Evolutionary conservation across 2,888 invertebrate genomes (phyloP).

Genomic region (Mactromeris polynyma): DNA sequence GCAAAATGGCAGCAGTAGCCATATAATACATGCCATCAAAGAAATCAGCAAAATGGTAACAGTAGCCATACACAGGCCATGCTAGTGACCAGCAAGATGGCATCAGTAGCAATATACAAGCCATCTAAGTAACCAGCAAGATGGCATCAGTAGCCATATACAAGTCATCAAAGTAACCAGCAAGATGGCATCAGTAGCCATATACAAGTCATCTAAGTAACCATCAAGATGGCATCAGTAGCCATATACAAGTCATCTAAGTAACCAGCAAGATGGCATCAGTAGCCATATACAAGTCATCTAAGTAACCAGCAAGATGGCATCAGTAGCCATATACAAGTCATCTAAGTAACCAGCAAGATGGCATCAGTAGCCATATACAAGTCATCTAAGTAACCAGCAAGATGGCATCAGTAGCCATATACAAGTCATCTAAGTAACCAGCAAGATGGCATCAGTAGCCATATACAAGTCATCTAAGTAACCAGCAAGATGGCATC

Average conservation of each 20-base stretch:
- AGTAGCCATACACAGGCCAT: not conserved
- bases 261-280: not conserved
- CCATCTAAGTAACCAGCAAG: not conserved
- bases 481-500: no score
- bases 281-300: not conserved
- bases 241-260: not conserved
- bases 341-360: not conserved
- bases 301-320: not conserved
- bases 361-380: no score
- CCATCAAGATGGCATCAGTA: no score
- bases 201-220: not conserved
- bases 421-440: no score
- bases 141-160: not conserved
- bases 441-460: no score
- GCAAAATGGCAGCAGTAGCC: not conserved
- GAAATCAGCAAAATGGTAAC: not conserved
- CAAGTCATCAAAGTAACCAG: not conserved
- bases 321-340: not conserved
- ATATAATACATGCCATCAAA: not conserved
- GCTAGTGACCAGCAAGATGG: not conserved
- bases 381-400: no score
- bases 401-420: no score
- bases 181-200: not conserved
- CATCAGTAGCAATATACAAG: no score
- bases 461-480: no score